phyloP scores from a whole-genome alignment of 2,113 vertebrate genomes.

The Hemibates koningsi region DNA sequence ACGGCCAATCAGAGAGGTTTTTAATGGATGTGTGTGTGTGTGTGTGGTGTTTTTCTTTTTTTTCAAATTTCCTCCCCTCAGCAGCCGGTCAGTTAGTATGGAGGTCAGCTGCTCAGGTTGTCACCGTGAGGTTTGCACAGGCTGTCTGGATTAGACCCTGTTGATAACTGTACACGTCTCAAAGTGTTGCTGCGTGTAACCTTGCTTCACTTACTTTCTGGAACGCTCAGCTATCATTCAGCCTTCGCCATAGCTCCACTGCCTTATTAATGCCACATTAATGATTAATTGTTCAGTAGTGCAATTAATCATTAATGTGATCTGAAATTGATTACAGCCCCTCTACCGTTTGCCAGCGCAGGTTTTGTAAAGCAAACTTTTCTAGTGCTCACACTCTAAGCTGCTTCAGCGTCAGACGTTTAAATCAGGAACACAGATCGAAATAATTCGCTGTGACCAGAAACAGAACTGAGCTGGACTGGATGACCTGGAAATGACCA shows the following conservation, averaged over 20 bases:
- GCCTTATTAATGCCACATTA: no score
- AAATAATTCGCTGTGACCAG: background rate
- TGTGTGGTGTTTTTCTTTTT: background rate
- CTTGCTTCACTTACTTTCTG: no score
- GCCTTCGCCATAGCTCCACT: no score
- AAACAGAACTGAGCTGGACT: background rate
- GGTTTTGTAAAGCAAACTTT: background rate
- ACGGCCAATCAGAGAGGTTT: no score
- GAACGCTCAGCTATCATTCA: no score
- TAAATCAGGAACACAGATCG: background rate
- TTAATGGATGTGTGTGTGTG: background rate
- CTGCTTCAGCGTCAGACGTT: background rate
- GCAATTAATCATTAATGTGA: background rate
- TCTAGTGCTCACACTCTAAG: background rate
- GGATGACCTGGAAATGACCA: background rate
- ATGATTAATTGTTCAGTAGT: background rate
- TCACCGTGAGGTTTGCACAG: no score
- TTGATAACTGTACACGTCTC: no score
- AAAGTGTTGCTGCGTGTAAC: no score
- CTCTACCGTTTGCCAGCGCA: background rate
- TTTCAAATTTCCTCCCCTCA: background rate
- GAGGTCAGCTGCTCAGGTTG: background rate
- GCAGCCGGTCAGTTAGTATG: background rate
- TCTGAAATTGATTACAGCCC: background rate
- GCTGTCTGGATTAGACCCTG: no score